These are phyloP conservation scores for Harlomillsia oculata DNA, from an alignment of 1,140 invertebrate genomes.

Conservation along the genomic window DNA sequence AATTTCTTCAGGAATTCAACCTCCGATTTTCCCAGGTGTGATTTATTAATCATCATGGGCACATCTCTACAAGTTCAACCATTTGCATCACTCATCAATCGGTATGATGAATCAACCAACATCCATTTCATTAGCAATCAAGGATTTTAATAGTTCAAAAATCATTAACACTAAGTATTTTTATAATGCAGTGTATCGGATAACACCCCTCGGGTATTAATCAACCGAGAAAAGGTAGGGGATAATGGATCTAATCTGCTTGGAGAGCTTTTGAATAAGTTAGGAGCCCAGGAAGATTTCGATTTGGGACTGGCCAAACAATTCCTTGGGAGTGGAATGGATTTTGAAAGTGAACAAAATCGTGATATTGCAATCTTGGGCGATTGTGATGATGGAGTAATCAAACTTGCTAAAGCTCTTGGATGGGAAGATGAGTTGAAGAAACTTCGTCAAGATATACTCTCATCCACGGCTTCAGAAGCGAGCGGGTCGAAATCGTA, in stretches of 20 bases:
- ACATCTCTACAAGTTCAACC: conserved; percentile 90
- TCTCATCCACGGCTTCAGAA: too few relatives aligned
- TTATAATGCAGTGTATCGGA: conserved; percentile 51
- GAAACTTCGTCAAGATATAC: too few relatives aligned
- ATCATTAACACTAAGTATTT: conserved; percentile 9
- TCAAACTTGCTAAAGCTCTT: conserved; percentile 63
- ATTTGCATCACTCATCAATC: conserved; percentile 79
- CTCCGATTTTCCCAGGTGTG: conserved; percentile 74
- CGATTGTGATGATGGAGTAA: conserved; percentile 77
- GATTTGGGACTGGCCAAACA: conserved; percentile 41
- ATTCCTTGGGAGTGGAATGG: conserved; percentile 35
- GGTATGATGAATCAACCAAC: conserved; percentile 46
- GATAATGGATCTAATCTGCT: conserved; percentile 43
- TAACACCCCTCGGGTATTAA: conserved; percentile 66
- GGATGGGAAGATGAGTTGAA: conserved; percentile 55
- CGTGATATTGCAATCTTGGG: conserved; percentile 79
- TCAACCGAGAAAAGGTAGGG: conserved; percentile 70
- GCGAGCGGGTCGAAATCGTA: too few relatives aligned
- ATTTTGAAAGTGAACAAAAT: conserved; percentile 47
- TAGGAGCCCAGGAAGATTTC: conserved; percentile 55
- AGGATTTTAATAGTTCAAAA: background rate
- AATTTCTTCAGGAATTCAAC: conserved; percentile 57
- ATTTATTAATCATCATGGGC: conserved; percentile 88
- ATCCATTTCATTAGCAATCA: background rate
- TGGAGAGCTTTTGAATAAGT: conserved; percentile 45